Conservation (phyloP, 2,888 invertebrate species). For the Helleia helle region DNA sequence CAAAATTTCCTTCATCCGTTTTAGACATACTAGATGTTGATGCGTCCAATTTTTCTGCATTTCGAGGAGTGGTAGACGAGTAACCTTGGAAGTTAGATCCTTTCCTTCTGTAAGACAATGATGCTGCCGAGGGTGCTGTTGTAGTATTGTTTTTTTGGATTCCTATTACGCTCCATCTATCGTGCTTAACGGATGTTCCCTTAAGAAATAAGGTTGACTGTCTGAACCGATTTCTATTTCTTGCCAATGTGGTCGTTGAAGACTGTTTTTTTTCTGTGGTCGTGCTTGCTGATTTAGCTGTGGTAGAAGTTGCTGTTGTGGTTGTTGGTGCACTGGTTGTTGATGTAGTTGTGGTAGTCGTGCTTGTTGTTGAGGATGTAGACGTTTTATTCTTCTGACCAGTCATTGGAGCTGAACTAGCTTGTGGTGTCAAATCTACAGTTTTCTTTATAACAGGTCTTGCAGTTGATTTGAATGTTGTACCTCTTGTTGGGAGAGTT, state of each 20-base stretch:
- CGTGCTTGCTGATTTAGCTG: constrained; percentile 6
- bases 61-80: constrained; percentile 33
- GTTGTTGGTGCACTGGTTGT: constrained; percentile 22
- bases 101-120: constrained; percentile 42
- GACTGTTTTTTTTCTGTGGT: constrained; percentile 13
- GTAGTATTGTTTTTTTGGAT: constrained; percentile 30
- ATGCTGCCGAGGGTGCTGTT: constrained; percentile 23
- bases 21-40: constrained; percentile 20
- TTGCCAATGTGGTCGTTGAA: constrained; percentile 29
- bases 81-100: constrained; percentile 62
- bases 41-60: constrained; percentile 33
- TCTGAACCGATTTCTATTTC: constrained; percentile 51
- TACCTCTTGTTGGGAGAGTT: constrained; percentile 30
- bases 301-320: constrained; percentile 8
- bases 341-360: constrained; percentile 22
- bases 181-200: constrained; percentile 64
- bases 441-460: constrained; percentile 35
- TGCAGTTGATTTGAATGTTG: constrained; percentile 26
- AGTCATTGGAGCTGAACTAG: constrained; percentile 41
- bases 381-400: constrained; percentile 31
- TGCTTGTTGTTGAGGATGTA: constrained; percentile 25
- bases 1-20: constrained; percentile 14
- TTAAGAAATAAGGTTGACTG: constrained; percentile 55
- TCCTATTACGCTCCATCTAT: constrained; percentile 42
- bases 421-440: constrained; percentile 46